Percentiles rank a stretch among this genome's conserved stretches.
Evolutionary conservation across 2,888 invertebrate genomes (phyloP).

Genomic region (Lasioglossum leucozonium): DNA sequence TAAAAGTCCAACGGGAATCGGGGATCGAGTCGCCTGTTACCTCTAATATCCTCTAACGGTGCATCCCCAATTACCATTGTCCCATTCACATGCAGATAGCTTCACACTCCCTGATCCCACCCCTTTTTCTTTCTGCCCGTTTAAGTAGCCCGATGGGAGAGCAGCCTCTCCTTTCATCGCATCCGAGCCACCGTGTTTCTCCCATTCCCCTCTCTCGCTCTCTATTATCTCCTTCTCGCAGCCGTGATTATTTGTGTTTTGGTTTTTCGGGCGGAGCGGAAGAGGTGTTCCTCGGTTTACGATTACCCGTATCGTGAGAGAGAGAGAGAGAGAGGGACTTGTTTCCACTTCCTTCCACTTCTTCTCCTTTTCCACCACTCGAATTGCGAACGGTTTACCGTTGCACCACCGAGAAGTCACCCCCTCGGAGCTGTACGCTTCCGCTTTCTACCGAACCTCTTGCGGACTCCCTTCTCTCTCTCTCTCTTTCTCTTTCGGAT

Average conservation of each 20-base stretch:
- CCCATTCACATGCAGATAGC: constrained; percentile 82
- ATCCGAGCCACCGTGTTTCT: constrained; percentile 46
- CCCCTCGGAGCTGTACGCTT: neutral
- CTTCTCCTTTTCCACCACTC: neutral
- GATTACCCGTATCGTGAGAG: constrained; percentile 79
- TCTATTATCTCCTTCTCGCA: neutral
- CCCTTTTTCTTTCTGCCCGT: constrained; percentile 46
- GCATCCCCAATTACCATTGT: constrained; percentile 81
- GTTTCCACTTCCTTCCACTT: constrained; percentile 39
- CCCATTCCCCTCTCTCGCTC: constrained; percentile 38
- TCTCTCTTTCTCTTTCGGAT: neutral
- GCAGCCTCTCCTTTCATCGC: constrained; percentile 55
- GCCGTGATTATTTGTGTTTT: constrained; percentile 83
- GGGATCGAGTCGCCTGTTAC: constrained; percentile 53
- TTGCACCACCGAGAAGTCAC: constrained; percentile 42
- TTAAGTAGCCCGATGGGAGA: constrained; percentile 78
- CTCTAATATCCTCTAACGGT: constrained; percentile 81
- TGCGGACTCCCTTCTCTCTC: neutral
- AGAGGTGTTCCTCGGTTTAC: constrained; percentile 71
- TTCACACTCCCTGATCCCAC: constrained; percentile 75
- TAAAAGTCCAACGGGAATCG: constrained; percentile 48
- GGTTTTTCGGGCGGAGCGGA: constrained; percentile 83
- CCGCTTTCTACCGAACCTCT: neutral
- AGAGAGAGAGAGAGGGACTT: constrained; percentile 64
- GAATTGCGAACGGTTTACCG: constrained; percentile 36